Evolutionary conservation across 2,888 invertebrate species (phyloP), one percentile per base, ranked within the genome.

Genomic region (Masnerella sp.): DNA sequence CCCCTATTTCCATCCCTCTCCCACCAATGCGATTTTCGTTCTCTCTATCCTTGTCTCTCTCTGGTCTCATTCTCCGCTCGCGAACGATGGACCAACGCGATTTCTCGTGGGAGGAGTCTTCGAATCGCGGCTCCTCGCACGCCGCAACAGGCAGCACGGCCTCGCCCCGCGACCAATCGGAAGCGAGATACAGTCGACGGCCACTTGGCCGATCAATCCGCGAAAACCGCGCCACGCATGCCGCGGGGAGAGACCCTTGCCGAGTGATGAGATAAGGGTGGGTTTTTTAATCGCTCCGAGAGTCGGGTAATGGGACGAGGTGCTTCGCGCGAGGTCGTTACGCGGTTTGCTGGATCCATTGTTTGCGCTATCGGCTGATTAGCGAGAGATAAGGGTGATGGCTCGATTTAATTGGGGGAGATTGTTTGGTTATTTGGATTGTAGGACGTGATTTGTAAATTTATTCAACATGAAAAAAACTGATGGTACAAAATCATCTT

Each of bases 151-250:
- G 70, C 69, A 65, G 76, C 75, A 77, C 71, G 80, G 84, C 82
- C 82, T 84, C 85, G 85, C 85, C 85, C 85, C 80, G 77, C 81
- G 79, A 80, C 85, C 85, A 86, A 85, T 86, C 82, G 28, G 43
- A 43, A 20, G 28, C 58, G 36, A 58, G 61, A 49, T 38, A 67
- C 70, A n/a, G n/a, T n/a, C n/a, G n/a, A n/a, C 61, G 67, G 73
- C 76, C 71, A 67, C 76, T 74, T 74, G 40, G 58, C 65, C 54
- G 70, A 61, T 75, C 76, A 70, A 74, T 71, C 64, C 49, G 28
- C 47, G 65, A 71, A 59, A 64, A 74, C 54, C 61, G 56, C 38
- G 58, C 64, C 56, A 65, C 61, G 78, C 74, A 69, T 61, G 69
- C 25, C 79, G 85, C 22, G 54, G 9, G 28, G 87, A 25, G 9